A percentile compares a stretch with the other conserved stretches of the same genome.
Conservation (phyloP, 2,888 invertebrate genomes). For the Hemaris fuciformis region DNA sequence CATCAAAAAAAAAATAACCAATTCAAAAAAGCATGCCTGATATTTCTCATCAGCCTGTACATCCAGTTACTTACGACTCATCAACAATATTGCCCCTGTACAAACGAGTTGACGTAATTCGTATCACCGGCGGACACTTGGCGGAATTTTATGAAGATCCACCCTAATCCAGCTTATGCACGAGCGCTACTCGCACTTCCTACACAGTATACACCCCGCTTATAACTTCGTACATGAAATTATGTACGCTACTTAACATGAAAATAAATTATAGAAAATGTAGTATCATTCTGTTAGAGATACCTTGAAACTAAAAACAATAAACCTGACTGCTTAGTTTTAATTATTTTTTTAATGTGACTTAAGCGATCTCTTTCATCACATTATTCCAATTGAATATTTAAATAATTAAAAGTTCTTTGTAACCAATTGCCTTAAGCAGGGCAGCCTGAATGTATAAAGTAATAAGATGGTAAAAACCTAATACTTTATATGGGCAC, state of each 20-base stretch:
- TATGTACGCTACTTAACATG: not conserved
- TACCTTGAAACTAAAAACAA: too few relatives aligned
- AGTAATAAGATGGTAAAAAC: too few relatives aligned
- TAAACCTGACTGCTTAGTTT: too few relatives aligned
- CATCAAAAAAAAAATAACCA: not conserved
- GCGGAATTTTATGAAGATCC: conserved; percentile 60
- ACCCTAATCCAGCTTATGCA: conserved; percentile 24
- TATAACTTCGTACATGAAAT: not conserved
- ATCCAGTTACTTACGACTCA: conserved; percentile 33
- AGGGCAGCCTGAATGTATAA: too few relatives aligned
- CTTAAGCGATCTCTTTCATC: too few relatives aligned
- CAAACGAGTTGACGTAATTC: conserved; percentile 57
- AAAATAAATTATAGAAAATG: too few relatives aligned
- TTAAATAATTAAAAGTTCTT: too few relatives aligned
- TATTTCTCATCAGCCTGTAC: conserved; percentile 22
- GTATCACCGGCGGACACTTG: conserved; percentile 49
- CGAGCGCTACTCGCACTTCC: conserved; percentile 18
- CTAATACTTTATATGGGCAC: too few relatives aligned
- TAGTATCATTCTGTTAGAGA: not conserved
- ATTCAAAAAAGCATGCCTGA: not conserved
- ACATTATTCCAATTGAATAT: too few relatives aligned
- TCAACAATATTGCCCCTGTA: conserved; percentile 50
- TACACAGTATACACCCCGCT: not conserved
- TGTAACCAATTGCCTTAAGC: too few relatives aligned
- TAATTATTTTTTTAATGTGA: too few relatives aligned